Evolutionary conservation across 2,797 vertebrate genomes (phyloP).

Genomic region (Pogonophryne albipinna): DNA sequence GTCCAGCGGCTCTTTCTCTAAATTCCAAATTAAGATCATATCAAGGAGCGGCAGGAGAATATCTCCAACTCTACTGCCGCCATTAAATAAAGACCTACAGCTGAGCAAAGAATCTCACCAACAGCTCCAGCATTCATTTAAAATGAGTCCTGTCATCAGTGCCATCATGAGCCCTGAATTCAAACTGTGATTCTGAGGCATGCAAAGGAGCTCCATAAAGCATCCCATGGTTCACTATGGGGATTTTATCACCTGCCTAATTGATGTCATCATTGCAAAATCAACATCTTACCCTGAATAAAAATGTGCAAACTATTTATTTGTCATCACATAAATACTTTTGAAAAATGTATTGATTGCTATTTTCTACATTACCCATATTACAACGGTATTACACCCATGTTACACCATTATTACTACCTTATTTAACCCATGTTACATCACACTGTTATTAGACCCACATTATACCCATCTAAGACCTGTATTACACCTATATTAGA

Average conservation of each 20-base stretch:
- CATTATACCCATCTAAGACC: too few relatives aligned
- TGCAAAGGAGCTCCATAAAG: slow-evolving; percentile 26
- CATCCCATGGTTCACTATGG: slow-evolving; percentile 31
- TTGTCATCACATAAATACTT: too few relatives aligned
- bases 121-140: slow-evolving; percentile 54
- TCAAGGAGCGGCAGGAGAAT: slow-evolving; percentile 31
- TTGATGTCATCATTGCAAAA: slow-evolving; percentile 33
- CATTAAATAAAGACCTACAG: slow-evolving; percentile 54
- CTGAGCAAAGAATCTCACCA: slow-evolving; percentile 35
- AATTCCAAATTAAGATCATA: slow-evolving; percentile 23
- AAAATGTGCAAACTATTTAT: neutral
- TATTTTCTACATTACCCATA: too few relatives aligned
- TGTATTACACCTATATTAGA: too few relatives aligned
- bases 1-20: slow-evolving; percentile 28
- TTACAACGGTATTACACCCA: too few relatives aligned
- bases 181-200: slow-evolving; percentile 65
- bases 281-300: slow-evolving; percentile 28
- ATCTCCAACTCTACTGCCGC: slow-evolving; percentile 28
- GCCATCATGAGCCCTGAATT: slow-evolving; percentile 65
- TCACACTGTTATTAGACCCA: too few relatives aligned
- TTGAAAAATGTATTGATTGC: too few relatives aligned
- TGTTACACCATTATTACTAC: too few relatives aligned
- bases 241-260: slow-evolving; percentile 34
- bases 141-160: slow-evolving; percentile 73
- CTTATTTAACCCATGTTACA: too few relatives aligned